Conservation (phyloP, 1,140 invertebrate species). For the Idris sp. region DNA sequence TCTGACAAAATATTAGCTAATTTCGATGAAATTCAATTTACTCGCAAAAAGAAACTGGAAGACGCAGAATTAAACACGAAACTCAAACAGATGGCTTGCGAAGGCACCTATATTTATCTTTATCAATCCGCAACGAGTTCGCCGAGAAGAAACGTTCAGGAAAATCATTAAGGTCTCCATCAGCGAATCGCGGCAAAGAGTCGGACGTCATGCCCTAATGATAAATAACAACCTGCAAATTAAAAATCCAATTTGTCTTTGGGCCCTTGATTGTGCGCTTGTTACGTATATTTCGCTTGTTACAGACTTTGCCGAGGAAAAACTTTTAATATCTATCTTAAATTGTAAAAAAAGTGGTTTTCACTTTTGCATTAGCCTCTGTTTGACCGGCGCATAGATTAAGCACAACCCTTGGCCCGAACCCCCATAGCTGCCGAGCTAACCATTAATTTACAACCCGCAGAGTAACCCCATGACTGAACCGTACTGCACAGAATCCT, state of each 20-base stretch:
- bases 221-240: slow-evolving; percentile 7
- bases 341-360: no score
- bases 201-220: slow-evolving; percentile 1
- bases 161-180: slow-evolving; percentile 28
- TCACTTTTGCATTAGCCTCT: slow-evolving; percentile 66
- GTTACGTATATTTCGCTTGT: no score
- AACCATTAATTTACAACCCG: slow-evolving; percentile 78
- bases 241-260: slow-evolving; percentile 4
- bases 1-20: slow-evolving; percentile 25
- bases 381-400: slow-evolving; percentile 75
- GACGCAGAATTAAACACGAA: slow-evolving; percentile 5
- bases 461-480: slow-evolving; percentile 72
- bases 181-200: background rate
- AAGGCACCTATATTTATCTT: slow-evolving; percentile 16
- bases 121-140: slow-evolving; percentile 15
- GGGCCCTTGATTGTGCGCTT: background rate
- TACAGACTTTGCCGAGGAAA: no score
- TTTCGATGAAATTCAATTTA: slow-evolving; percentile 19
- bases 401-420: slow-evolving; percentile 73
- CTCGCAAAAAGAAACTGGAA: slow-evolving; percentile 4
- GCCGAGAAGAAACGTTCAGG: background rate
- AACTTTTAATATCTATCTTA: no score
- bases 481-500: slow-evolving; percentile 68
- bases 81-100: slow-evolving; percentile 1
- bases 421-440: slow-evolving; percentile 66